Base-by-base conservation (phyloP, 2,113 vertebrate species). In the Bothrops jararaca region DNA sequence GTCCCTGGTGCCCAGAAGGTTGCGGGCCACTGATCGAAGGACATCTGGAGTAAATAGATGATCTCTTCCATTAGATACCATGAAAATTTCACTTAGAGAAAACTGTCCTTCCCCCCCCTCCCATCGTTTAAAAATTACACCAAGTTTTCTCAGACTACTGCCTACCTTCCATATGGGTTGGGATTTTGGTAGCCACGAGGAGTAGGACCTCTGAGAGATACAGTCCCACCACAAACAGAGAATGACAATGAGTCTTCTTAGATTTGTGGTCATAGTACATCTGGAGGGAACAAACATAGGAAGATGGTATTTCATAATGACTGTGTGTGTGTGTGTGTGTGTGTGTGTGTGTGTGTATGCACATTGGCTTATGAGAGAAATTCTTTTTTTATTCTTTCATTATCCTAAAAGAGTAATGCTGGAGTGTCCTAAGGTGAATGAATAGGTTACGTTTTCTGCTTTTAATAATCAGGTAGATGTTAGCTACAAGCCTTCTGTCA, bases 381-480 rank as follows among this genome's bases (percentile, higher is more conserved):
- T n/a, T 8, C n/a, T 56, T 10, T 57, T 58, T 52, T 6, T 8
- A 29, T 45, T 22, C 39, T 56, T 23, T 80, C 45, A 52, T 80
- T 80, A 80, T 7, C 15, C 39, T 86, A 24, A 86, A 90, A 90
- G 58, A 56, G 29, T 90, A 45, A 90, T 29, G 54, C 69, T 26
- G 64, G 45, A 88, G 64, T 85, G 50, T 4, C 48, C 39, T 48
- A 50, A 89, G 39, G 54, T 45, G 29, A 90, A 23, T 13, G 45
- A 53, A 53, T 57, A 58, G 23, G 58, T 56, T 86, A 53, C 4
- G 74, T 80, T 92, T 60, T 89, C 48, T 34, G 22, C 53, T 80
- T 80, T 39, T 86, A 93, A 90, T 90, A 64, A 89, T 86, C 88
- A 90, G 54, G 74, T 86, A 86, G 92, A 64, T 64, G 56, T 53